Percentiles rank a stretch among this genome's conserved stretches.
Evolutionary conservation across 2,888 invertebrate genomes (phyloP).

Genomic region (Gibbula magus): DNA sequence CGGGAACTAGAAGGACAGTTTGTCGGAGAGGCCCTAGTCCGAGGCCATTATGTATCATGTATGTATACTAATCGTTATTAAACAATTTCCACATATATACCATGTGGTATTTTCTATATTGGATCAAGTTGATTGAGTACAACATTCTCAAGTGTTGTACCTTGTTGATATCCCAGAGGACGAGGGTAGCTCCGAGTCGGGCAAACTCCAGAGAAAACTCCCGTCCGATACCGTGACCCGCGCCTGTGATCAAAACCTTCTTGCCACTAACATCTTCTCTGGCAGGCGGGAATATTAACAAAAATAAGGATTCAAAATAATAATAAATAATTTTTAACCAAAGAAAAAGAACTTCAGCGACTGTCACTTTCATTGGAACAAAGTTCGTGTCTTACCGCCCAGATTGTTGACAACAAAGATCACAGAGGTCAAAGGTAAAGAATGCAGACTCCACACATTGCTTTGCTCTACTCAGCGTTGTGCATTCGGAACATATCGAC

Average conservation of each 20-base stretch:
- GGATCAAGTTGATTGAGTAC: too few species aligned
- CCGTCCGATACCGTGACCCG: conserved; percentile 68
- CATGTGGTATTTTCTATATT: too few species aligned
- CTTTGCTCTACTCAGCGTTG: too few species aligned
- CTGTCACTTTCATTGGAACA: not conserved
- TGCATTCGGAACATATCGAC: too few species aligned
- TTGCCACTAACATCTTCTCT: conserved; percentile 57
- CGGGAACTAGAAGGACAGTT: too few species aligned
- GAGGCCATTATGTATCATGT: too few species aligned
- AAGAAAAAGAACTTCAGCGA: conserved; percentile 33
- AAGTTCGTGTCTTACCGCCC: not conserved
- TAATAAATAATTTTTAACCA: conserved; percentile 46
- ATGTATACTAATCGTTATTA: too few species aligned
- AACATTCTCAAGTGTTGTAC: conserved; percentile 36
- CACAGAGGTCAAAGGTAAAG: not conserved
- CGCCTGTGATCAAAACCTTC: conserved; percentile 67
- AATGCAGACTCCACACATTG: not conserved
- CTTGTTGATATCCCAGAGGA: conserved; percentile 69
- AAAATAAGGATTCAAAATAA: conserved; percentile 42
- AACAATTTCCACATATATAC: too few species aligned
- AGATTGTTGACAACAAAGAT: not conserved
- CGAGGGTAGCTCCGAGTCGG: conserved; percentile 58
- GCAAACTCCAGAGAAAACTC: conserved; percentile 64
- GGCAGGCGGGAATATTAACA: conserved; percentile 10
- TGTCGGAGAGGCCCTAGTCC: too few species aligned